These are phyloP conservation scores for Lepisosteus osseus DNA, from an alignment of 2,113 vertebrate genomes.

Conservation along the genomic window DNA sequence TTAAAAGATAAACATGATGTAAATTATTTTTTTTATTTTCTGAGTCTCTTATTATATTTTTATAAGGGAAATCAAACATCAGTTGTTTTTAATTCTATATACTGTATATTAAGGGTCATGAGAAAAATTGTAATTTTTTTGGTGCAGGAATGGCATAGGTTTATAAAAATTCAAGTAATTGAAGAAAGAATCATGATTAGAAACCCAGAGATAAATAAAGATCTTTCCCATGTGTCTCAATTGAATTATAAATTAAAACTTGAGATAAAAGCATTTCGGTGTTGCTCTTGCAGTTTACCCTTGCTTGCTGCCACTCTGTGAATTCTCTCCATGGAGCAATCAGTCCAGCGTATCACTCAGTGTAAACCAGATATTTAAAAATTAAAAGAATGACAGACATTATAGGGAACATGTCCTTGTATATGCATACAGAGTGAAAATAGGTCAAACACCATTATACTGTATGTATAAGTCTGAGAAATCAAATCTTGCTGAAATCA, in stretches of 20 bases:
- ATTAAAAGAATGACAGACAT: slow-evolving; percentile 15
- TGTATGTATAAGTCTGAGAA: background rate
- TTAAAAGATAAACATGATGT: too few relatives aligned
- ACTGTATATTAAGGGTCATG: too few relatives aligned
- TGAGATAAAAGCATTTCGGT: slow-evolving; percentile 3
- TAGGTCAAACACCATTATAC: background rate
- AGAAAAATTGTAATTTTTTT: too few relatives aligned
- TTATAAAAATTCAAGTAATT: background rate
- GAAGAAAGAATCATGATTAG: background rate
- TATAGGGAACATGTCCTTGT: slow-evolving; percentile 7
- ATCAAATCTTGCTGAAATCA: background rate
- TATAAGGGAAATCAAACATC: too few relatives aligned
- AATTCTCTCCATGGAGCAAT: slow-evolving; percentile 8
- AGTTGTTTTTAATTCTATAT: too few relatives aligned
- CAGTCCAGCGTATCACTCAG: background rate
- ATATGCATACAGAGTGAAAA: slow-evolving; percentile 5
- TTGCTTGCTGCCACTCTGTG: slow-evolving; percentile 1
- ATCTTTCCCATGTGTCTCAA: background rate
- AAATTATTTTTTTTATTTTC: too few relatives aligned
- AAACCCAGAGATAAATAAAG: background rate
- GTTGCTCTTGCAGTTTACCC: background rate
- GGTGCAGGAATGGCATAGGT: too few relatives aligned
- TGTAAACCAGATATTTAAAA: slow-evolving; percentile 15
- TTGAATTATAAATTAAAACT: slow-evolving; percentile 16
- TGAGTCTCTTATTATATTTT: too few relatives aligned